Evolutionary conservation across 1,140 invertebrate genomes (phyloP), one percentile per base, ranked within the genome.

Genomic region (Eurytemora carolleeae): DNA sequence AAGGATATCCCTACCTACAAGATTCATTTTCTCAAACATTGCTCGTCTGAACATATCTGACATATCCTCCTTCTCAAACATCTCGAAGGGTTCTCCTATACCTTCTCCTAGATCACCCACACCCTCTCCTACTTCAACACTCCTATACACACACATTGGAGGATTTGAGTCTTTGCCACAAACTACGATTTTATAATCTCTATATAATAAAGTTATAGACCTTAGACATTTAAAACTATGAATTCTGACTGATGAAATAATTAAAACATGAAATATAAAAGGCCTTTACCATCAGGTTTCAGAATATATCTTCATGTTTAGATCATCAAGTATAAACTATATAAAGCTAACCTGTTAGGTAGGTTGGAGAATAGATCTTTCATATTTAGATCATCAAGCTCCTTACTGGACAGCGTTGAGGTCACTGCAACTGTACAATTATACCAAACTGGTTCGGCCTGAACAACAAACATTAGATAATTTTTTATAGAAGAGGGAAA

Each of bases 371-470:
- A 44, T n/a, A 44, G 7, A n/a, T 44, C 31, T n/a, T 44, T 44
- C 31, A 44, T 44, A 7, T 44, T 7, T 7, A 59, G 26, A n/a
- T 59, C 58, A 44, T 60, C 59, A 2, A 60, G n/a, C 44, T 60
- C 59, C 22, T 60, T 60, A 23, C 31, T 55, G 52, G 26, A 44
- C 53, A 44, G 19, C 19, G 25, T 24, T 20, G 19, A 18, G 18
- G 25, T 52, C 20, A 60, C 59, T 17, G 31, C 19, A 21, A 60
- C 59, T 16, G 59, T 60, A 19, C 59, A 60, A 23, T 60, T 60
- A 24, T 60, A 60, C 59, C 59, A 60, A 60, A 60, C 44, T 17
- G 59, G 59, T 24, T 60, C 59, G 20, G 26, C 31, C 31, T 44
- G n/a, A 12, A n/a, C n/a, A n/a, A n/a, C n/a, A n/a, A n/a, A n/a